Evolutionary conservation across 2,888 invertebrate species (phyloP).

Genomic region (Drosophila peninsularis): DNA sequence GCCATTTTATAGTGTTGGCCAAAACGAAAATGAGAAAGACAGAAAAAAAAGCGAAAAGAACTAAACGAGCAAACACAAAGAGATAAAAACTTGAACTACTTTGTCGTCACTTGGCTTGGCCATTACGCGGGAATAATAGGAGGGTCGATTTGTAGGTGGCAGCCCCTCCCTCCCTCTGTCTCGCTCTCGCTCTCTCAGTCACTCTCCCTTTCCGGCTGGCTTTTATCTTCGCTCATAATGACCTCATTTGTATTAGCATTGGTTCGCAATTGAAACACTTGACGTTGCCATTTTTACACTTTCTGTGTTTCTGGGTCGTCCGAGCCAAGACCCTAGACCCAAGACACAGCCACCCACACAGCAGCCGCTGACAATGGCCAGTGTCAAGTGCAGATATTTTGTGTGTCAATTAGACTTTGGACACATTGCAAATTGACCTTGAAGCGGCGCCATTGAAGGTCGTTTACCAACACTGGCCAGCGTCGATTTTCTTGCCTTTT

Average conservation of each 20-base stretch:
- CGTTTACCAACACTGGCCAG: slow-evolving; percentile 15
- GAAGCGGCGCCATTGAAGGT: slow-evolving; percentile 35
- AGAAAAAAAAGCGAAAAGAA: slow-evolving; percentile 11
- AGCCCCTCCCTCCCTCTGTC: not conserved
- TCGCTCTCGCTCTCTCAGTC: not conserved
- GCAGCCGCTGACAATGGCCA: slow-evolving; percentile 21
- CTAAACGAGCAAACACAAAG: slow-evolving; percentile 35
- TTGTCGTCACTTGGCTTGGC: slow-evolving; percentile 71
- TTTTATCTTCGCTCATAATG: slow-evolving; percentile 55
- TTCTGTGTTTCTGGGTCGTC: slow-evolving; percentile 70
- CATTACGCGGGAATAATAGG: slow-evolving; percentile 49
- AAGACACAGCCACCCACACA: slow-evolving; percentile 3
- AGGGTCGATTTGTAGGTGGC: not conserved
- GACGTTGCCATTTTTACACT: slow-evolving; percentile 45
- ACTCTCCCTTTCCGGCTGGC: slow-evolving; percentile 1
- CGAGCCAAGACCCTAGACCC: slow-evolving; percentile 11
- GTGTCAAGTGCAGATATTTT: slow-evolving; percentile 72
- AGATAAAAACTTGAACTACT: slow-evolving; percentile 73
- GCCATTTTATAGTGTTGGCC: slow-evolving; percentile 53
- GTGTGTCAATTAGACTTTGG: slow-evolving; percentile 66
- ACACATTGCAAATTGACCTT: slow-evolving; percentile 54
- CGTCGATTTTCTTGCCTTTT: slow-evolving; percentile 5
- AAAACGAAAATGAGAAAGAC: slow-evolving; percentile 25
- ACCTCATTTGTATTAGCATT: slow-evolving; percentile 79
- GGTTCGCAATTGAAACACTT: slow-evolving; percentile 70